Conservation (phyloP, 2,888 invertebrate species). For the Tetragonisca angustula region DNA sequence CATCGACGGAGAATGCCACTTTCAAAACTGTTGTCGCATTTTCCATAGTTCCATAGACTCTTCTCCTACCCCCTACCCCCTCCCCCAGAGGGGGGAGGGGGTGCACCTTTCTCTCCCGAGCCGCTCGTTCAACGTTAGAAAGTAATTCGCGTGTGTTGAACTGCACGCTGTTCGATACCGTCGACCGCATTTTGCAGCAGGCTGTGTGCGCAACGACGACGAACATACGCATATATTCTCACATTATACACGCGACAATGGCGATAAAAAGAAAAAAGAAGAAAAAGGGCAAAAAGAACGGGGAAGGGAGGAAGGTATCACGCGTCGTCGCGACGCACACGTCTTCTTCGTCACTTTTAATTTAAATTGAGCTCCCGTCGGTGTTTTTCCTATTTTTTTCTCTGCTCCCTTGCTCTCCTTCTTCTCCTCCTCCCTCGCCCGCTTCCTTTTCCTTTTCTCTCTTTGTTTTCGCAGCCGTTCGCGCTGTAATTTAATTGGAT, state of each 20-base stretch:
- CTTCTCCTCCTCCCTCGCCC: too few species aligned
- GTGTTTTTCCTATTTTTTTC: neutral
- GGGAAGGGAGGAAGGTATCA: neutral
- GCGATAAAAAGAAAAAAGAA: neutral
- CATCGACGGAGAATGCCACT: constrained; percentile 62
- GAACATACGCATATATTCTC: constrained; percentile 22
- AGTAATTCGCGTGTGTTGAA: constrained; percentile 57
- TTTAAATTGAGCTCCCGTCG: neutral
- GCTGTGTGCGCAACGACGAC: neutral
- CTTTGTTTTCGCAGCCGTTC: neutral
- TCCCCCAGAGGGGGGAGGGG: too few species aligned
- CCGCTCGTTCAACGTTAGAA: constrained; percentile 37
- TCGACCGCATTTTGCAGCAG: constrained; percentile 11
- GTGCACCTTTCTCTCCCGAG: neutral
- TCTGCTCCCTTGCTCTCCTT: neutral
- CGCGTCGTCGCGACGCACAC: constrained; percentile 1
- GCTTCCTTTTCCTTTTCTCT: neutral
- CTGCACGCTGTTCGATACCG: constrained; percentile 38
- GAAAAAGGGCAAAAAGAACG: neutral
- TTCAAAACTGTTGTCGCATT: constrained; percentile 67
- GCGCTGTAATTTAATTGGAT: constrained; percentile 12
- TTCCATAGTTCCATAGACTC: constrained; percentile 21
- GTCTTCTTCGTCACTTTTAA: constrained; percentile 8
- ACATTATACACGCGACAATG: constrained; percentile 27
- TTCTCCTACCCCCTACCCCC: too few species aligned